A percentile compares a stretch with the other conserved stretches of the same genome.
Conservation (phyloP, 2,888 invertebrate genomes). For the Hydroisotoma schaefferi region DNA sequence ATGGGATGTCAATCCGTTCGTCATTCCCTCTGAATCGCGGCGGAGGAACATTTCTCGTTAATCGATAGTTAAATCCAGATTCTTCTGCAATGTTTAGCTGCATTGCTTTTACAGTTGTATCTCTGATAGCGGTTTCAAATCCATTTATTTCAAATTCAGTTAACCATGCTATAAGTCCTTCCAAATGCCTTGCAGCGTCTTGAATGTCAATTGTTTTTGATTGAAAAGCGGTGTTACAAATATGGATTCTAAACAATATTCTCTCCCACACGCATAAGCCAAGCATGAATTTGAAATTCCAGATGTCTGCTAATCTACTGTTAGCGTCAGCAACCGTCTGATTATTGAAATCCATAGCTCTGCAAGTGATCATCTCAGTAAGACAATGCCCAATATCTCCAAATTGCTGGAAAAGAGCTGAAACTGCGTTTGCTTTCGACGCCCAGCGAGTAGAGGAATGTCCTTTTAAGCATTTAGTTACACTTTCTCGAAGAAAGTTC, state of each 20-base stretch:
- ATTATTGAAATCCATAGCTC: not conserved
- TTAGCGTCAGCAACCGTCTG: not conserved
- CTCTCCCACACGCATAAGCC: too few relatives aligned
- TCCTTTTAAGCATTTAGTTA: slow-evolving; percentile 4
- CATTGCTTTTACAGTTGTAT: not conserved
- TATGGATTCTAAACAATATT: too few relatives aligned
- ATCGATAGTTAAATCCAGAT: not conserved
- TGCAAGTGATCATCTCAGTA: not conserved
- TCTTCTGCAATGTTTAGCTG: not conserved
- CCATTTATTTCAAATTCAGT: not conserved
- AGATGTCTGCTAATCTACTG: not conserved
- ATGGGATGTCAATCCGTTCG: not conserved
- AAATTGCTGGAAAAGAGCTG: not conserved
- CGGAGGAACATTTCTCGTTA: not conserved
- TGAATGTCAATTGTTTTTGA: not conserved
- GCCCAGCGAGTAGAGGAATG: slow-evolving; percentile 23
- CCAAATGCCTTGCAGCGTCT: not conserved
- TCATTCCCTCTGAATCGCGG: not conserved
- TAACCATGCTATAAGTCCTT: not conserved
- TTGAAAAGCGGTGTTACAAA: not conserved
- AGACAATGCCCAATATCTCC: slow-evolving; percentile 1
- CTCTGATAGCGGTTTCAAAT: not conserved
- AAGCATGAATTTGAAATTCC: slow-evolving; percentile 1
- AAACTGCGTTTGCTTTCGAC: slow-evolving; percentile 14
- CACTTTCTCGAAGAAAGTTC: not conserved